Conservation (phyloP, 2,797 vertebrate genomes). For the Meda fulgida region DNA sequence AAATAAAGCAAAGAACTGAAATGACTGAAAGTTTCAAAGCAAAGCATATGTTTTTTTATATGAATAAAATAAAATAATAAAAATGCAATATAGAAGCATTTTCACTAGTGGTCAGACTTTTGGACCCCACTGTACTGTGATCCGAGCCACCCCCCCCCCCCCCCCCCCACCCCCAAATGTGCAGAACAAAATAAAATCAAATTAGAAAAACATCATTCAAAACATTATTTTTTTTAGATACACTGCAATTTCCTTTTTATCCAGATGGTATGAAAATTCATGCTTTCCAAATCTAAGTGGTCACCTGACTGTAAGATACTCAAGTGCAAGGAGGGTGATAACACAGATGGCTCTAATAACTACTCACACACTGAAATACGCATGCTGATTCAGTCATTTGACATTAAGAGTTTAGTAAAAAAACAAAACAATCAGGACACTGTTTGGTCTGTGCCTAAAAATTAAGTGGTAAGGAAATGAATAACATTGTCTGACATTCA, state of each 20-base stretch:
- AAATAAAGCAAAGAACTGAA: background rate
- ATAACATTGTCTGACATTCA: constrained; percentile 55
- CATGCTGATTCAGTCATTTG: constrained; percentile 35
- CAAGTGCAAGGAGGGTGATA: constrained; percentile 24
- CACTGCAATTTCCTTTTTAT: background rate
- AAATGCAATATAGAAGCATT: constrained; percentile 52
- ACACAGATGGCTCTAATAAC: constrained; percentile 40
- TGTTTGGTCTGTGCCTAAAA: constrained; percentile 37
- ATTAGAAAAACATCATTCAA: background rate
- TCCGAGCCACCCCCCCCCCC: too few species aligned
- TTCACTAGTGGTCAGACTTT: constrained; percentile 57
- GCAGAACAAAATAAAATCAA: background rate
- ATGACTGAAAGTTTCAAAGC: background rate
- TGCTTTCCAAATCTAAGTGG: constrained; percentile 31
- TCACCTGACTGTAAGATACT: constrained; percentile 16
- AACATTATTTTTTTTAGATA: background rate
- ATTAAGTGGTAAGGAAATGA: constrained; percentile 44
- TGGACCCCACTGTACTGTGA: background rate
- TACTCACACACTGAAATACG: constrained; percentile 18
- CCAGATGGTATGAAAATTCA: constrained; percentile 34
- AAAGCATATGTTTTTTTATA: background rate
- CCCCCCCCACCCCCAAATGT: background rate
- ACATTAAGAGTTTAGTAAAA: constrained; percentile 39
- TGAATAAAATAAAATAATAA: background rate
- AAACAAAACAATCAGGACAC: constrained; percentile 1